Evolutionary conservation across 2,113 vertebrate genomes (phyloP), one percentile per base, ranked within the genome.

Genomic region (Argyrosomus japonicus): DNA sequence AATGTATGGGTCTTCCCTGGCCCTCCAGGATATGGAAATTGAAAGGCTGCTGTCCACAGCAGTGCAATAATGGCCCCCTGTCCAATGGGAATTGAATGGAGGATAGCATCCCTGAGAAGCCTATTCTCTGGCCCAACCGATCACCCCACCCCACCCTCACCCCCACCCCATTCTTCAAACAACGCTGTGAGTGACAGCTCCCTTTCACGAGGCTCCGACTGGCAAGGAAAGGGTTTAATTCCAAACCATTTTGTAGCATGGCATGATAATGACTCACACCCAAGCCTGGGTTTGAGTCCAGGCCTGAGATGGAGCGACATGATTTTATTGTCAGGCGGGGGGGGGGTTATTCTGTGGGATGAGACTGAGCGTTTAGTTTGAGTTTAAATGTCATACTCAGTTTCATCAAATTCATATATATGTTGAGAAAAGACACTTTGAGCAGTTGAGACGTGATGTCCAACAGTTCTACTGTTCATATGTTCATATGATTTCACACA

Each of bases 31-130:
- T 90, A 94, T 91, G 93, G 77, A 86, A 81, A 81, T 19, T 91
- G 86, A 92, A 91, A 89, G 81, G 71, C 79, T 69, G 71, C 86
- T 85, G 86, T 89, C 90, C 83, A 74, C 87, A 83, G 87, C n/a
- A 21, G 84, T 77, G 71, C 95, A 93, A 94, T 94, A 95, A 97
- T 94, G 91, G 94, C 89, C 93, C 93, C 93, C 93, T 95, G 87
- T 93, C 93, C 96, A 97, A 96, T 97, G 95, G 96, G 96, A 96
- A 96, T 96, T 96, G 96, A 97, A 97, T 97, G 96, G 92, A 96
- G 96, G 95, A 92, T 94, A 89, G 96, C 95, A 97, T 97, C 97
- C 96, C 96, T 90, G 94, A 96, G 96, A 95, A 96, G 91, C 94
- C 94, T 96, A 95, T 96, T 95, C 91, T 95, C 90, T 90, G 88